These are phyloP conservation scores for Silurus glanis DNA, from an alignment of 2,113 vertebrate genomes.

Conservation along the genomic window DNA sequence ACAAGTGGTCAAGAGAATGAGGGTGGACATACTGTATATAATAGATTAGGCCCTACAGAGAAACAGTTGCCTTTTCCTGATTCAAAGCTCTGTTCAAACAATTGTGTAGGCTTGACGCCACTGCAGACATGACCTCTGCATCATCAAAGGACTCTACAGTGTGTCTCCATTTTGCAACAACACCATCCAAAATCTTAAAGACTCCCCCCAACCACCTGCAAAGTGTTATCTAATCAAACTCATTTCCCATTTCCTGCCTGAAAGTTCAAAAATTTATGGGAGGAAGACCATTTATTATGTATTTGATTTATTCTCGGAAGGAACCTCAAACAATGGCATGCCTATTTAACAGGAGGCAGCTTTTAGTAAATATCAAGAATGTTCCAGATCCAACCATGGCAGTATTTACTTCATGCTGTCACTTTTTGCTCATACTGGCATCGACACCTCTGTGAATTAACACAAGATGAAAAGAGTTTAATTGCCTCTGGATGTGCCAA, in stretches of 20 bases:
- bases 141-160: slow-evolving; percentile 7
- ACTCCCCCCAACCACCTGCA: slow-evolving; percentile 6
- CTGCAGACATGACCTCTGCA: slow-evolving; percentile 34
- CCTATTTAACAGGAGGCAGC: slow-evolving; percentile 37
- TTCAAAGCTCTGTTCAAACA: slow-evolving; percentile 42
- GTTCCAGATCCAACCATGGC: slow-evolving; percentile 35
- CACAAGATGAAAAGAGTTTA: slow-evolving; percentile 36
- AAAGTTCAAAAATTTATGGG: slow-evolving; percentile 28
- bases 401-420: slow-evolving; percentile 25
- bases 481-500: slow-evolving; percentile 18
- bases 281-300: slow-evolving; percentile 30
- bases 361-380: slow-evolving; percentile 38
- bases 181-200: neutral
- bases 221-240: slow-evolving; percentile 10
- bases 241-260: slow-evolving; percentile 22
- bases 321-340: slow-evolving; percentile 48
- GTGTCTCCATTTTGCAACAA: neutral
- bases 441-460: slow-evolving; percentile 33
- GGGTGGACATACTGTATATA: neutral
- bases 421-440: slow-evolving; percentile 9
- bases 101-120: slow-evolving; percentile 34
- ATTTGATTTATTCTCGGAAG: slow-evolving; percentile 16
- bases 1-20: slow-evolving; percentile 19
- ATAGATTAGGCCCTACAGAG: slow-evolving; percentile 24
- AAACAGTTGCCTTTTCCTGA: slow-evolving; percentile 39